Evolutionary conservation across 2,888 invertebrate species (phyloP).

Genomic region (Parapristionchus giblindavisi): DNA sequence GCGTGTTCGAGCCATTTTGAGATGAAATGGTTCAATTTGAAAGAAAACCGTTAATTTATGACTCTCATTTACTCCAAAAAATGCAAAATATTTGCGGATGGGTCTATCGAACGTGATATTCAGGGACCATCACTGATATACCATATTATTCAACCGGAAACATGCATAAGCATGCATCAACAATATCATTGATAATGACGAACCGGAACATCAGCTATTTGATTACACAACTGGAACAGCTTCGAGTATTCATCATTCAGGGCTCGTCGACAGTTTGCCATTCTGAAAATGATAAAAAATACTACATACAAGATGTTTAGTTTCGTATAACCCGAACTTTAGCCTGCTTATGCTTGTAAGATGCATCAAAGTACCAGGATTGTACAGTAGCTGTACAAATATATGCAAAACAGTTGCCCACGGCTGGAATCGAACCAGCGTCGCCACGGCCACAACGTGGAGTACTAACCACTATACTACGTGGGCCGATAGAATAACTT

Average conservation of each 20-base stretch:
- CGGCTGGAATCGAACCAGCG: constrained; percentile 56
- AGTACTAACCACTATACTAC: constrained; percentile 64
- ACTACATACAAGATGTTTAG: background rate
- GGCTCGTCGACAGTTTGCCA: constrained; percentile 20
- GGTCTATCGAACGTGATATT: background rate
- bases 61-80: too few species aligned
- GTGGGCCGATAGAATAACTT: constrained; percentile 38
- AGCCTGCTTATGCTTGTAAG: too few species aligned
- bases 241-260: constrained; percentile 31
- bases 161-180: too few species aligned
- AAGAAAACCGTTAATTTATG: too few species aligned
- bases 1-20: too few species aligned
- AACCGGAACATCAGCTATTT: constrained; percentile 28
- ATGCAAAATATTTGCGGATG: too few species aligned
- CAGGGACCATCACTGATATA: background rate
- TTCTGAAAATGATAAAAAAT: constrained; percentile 12
- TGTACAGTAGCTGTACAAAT: too few species aligned
- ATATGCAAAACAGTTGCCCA: too few species aligned
- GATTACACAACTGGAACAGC: constrained; percentile 26
- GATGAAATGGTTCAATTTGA: too few species aligned
- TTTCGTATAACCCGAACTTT: too few species aligned
- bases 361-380: too few species aligned
- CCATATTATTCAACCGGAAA: too few species aligned
- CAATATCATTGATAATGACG: background rate
- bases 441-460: constrained; percentile 64